phyloP scores from a whole-genome alignment of 2,797 vertebrate species.

The Sebastes vulpes region DNA sequence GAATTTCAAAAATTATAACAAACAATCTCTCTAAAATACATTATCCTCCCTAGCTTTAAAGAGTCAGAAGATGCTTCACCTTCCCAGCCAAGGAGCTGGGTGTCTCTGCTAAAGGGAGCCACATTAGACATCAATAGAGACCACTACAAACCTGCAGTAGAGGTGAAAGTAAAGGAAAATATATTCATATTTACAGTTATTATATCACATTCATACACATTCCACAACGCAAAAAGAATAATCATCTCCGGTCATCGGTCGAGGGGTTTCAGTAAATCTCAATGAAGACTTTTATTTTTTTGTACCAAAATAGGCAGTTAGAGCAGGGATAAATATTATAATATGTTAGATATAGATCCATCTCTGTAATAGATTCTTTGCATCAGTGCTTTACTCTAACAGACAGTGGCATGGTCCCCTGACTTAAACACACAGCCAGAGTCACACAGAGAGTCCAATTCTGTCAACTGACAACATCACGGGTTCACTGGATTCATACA shows the following conservation, averaged over 20 bases:
- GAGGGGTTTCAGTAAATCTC: constrained; percentile 93
- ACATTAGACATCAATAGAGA: constrained; percentile 36
- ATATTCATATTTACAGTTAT: constrained; percentile 85
- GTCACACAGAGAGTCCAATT: constrained; percentile 54
- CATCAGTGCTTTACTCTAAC: constrained; percentile 86
- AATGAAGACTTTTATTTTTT: constrained; percentile 92
- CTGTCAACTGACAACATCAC: constrained; percentile 48
- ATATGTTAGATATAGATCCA: constrained; percentile 91
- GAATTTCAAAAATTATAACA: no score
- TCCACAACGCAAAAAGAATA: constrained; percentile 90
- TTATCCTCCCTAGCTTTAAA: no score
- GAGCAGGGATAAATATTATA: constrained; percentile 95
- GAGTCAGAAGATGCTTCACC: background rate
- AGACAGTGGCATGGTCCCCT: constrained; percentile 80
- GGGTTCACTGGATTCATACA: constrained; percentile 16
- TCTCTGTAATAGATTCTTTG: constrained; percentile 90
- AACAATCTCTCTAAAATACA: no score
- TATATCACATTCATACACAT: constrained; percentile 80
- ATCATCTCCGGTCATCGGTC: constrained; percentile 85
- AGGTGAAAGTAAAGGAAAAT: constrained; percentile 88
- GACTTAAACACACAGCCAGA: constrained; percentile 67
- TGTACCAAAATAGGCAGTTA: constrained; percentile 99
- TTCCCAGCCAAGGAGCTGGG: background rate
- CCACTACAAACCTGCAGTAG: constrained; percentile 67
- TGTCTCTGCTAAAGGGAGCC: background rate